Evolutionary conservation across 2,888 invertebrate genomes (phyloP).

Genomic region (Priocnemis perturbator): DNA sequence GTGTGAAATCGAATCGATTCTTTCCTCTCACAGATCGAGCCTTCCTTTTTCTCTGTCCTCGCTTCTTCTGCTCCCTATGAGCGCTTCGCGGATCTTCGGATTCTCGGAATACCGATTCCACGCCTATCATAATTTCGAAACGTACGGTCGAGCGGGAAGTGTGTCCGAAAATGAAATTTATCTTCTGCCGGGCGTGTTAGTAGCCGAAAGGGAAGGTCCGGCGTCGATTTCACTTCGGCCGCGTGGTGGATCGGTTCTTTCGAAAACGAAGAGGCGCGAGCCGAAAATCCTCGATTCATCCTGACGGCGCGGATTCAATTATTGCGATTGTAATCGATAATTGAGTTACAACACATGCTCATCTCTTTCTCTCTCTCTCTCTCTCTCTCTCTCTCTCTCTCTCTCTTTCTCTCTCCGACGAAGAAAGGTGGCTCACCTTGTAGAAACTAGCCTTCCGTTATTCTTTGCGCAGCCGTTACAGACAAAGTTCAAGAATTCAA

Average conservation of each 20-base stretch:
- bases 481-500: slow-evolving; percentile 9
- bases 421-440: slow-evolving; percentile 18
- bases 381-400: too few species aligned
- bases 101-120: too few species aligned
- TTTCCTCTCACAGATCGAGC: too few species aligned
- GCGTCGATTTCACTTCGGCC: neutral
- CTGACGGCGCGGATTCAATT: neutral
- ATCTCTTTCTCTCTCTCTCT: too few species aligned
- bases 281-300: neutral
- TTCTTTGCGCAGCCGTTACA: neutral
- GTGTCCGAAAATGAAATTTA: too few species aligned
- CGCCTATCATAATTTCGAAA: too few species aligned
- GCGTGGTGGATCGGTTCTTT: neutral
- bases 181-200: neutral
- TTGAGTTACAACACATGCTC: slow-evolving; percentile 8
- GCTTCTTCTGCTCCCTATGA: too few species aligned
- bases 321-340: slow-evolving; percentile 4
- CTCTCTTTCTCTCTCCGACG: neutral
- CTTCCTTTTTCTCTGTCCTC: too few species aligned
- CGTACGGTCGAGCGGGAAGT: too few species aligned
- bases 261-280: neutral
- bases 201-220: too few species aligned
- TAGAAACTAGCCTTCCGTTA: slow-evolving; percentile 4
- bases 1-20: too few species aligned
- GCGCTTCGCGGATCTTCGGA: too few species aligned